A percentile compares a stretch with the other conserved stretches of the same genome.
Conservation (phyloP, 2,113 vertebrate species). For the Dicerorhinus sumatrensis region DNA sequence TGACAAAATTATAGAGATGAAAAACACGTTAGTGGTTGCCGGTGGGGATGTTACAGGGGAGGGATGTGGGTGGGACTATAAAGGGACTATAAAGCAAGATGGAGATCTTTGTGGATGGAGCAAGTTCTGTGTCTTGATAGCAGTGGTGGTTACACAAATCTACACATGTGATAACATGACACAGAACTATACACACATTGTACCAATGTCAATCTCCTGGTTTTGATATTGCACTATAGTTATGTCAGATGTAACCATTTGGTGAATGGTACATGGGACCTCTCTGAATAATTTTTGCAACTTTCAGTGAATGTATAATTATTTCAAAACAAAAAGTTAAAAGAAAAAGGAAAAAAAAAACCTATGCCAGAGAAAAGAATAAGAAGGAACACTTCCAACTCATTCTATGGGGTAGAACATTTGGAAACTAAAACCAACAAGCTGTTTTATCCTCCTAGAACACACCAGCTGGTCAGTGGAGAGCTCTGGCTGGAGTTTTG, state of each 20-base stretch:
- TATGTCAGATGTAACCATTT: neutral
- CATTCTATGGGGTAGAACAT: neutral
- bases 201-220: neutral
- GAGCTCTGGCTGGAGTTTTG: neutral
- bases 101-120: neutral
- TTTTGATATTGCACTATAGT: accelerated
- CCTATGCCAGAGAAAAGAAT: neutral
- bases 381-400: neutral
- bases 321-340: neutral
- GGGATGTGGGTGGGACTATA: accelerated
- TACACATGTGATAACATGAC: accelerated
- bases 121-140: no score
- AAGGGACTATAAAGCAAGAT: neutral
- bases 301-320: neutral
- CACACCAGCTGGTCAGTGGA: neutral
- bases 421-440: neutral
- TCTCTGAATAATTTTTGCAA: neutral
- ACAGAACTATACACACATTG: accelerated
- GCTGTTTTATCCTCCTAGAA: neutral
- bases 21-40: neutral
- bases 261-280: accelerated
- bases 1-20: neutral
- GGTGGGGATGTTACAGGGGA: no score
- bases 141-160: neutral
- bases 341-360: neutral